Conservation (phyloP, 2,113 vertebrate genomes). For the Cettia cetti region DNA sequence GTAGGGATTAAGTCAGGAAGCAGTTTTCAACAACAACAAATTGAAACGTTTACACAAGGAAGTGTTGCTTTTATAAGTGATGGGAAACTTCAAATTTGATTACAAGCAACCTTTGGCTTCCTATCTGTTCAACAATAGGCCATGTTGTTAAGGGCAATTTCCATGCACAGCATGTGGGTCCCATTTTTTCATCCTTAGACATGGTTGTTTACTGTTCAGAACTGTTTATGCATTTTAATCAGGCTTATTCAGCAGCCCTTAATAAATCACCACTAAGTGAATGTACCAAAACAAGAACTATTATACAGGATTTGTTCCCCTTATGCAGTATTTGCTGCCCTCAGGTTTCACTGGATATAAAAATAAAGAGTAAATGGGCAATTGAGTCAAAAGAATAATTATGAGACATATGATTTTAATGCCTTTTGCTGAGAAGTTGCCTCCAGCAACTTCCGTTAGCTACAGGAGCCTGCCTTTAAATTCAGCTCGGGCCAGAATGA, state of each 20-base stretch:
- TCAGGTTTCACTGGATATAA: slow-evolving; percentile 53
- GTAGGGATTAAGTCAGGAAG: slow-evolving; percentile 72
- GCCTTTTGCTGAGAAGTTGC: slow-evolving; percentile 54
- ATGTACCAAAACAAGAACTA: slow-evolving; percentile 75
- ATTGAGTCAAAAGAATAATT: slow-evolving; percentile 66
- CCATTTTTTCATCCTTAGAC: slow-evolving; percentile 86
- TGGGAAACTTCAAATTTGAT: slow-evolving; percentile 97
- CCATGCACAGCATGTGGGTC: slow-evolving; percentile 99
- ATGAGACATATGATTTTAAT: slow-evolving; percentile 67
- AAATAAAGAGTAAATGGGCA: slow-evolving; percentile 67
- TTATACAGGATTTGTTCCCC: slow-evolving; percentile 67
- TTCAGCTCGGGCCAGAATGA: slow-evolving; percentile 70
- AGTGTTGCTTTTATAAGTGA: slow-evolving; percentile 84
- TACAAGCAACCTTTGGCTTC: slow-evolving; percentile 99
- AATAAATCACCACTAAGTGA: slow-evolving; percentile 83
- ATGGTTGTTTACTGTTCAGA: slow-evolving; percentile 93
- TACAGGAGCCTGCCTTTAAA: slow-evolving; percentile 74
- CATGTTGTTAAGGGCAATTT: slow-evolving; percentile 97
- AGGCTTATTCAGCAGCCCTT: slow-evolving; percentile 82
- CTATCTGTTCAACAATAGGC: slow-evolving; percentile 90
- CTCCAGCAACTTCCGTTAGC: slow-evolving; percentile 64
- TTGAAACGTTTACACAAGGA: slow-evolving; percentile 81
- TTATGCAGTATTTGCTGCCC: slow-evolving; percentile 59
- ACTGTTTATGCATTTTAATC: slow-evolving; percentile 86
- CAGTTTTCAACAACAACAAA: slow-evolving; percentile 79